Base-by-base conservation (phyloP, 1,140 invertebrate species). In the Papilio dardanus region DNA sequence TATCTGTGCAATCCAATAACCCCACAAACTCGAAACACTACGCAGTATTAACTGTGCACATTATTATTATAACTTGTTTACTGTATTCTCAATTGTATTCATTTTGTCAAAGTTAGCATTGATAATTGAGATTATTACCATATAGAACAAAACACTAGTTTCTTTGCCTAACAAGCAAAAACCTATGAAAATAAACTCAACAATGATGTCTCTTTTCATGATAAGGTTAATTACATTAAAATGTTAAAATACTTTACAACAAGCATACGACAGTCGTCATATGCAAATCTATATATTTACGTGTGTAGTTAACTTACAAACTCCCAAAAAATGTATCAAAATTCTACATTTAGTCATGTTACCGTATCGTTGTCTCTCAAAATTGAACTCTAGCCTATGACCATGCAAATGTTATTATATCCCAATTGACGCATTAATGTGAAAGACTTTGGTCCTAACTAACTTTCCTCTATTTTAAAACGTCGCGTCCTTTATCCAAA, bases 351-450 rank as follows among this genome's bases (percentile, higher is more conserved):
- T 84, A 86, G 68, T 83, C 79, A 84, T 85, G 85, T 86, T 79
- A 82, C 81, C 82, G 79, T 86, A 82, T 92, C 89, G 88, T 91
- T 92, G 90, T 92, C 86, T 87, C 83, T 84, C 85, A 88, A 85
- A 79, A 81, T 88, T 84, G 82, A 83, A 83, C 81, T 85, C 87
- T 92, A 92, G 83, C 83, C 85, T 89, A 92, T 89, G 87, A 86
- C 77, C 81, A 86, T 88, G 83, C 79, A 78, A 84, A 81, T 85
- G 80, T 81, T 82, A 80, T 81, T 82, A 84, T 83, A 84, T 83
- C 84, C 80, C 85, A 92, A 91, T 90, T 91, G 91, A 90, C 91
- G 83, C 82, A 77, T 79, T 80, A 85, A 88, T 79, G 79, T 81
- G 81, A 85, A 83, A 87, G 84, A 84, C 82, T 81, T 89, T 90